A percentile compares a stretch with the other conserved stretches of the same genome.
Evolutionary conservation across 2,888 invertebrate species (phyloP).

Genomic region (Drosophila aldrichi): DNA sequence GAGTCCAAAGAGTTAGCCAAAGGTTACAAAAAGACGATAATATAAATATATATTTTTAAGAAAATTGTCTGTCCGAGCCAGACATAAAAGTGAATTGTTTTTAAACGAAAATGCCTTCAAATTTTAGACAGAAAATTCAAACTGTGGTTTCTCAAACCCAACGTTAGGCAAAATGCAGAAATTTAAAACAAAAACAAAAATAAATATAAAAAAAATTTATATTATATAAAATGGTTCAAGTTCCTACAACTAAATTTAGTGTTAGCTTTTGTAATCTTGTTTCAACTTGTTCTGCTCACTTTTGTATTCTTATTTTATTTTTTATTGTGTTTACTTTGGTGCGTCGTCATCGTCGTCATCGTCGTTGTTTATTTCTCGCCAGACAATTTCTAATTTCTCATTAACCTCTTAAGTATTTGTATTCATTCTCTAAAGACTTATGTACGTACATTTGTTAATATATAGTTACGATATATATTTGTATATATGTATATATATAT

Average conservation of each 20-base stretch:
- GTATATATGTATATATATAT: not conserved
- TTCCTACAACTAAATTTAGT: slow-evolving; percentile 6
- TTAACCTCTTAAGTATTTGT: slow-evolving; percentile 27
- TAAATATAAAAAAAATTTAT: slow-evolving; percentile 2
- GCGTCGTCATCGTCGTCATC: slow-evolving; percentile 7
- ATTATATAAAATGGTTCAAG: not conserved
- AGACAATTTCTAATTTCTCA: slow-evolving; percentile 21
- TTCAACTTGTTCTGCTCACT: not conserved
- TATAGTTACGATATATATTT: not conserved
- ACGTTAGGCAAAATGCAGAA: slow-evolving; percentile 9
- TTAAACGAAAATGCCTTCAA: slow-evolving; percentile 16
- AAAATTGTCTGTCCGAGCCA: slow-evolving; percentile 4
- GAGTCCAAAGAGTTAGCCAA: slow-evolving; percentile 36
- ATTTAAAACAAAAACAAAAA: slow-evolving; percentile 5
- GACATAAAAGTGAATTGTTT: not conserved
- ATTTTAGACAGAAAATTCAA: not conserved
- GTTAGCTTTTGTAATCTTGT: slow-evolving; percentile 1
- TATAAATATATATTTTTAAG: not conserved
- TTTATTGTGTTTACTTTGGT: slow-evolving; percentile 47
- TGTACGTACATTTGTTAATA: slow-evolving; percentile 12
- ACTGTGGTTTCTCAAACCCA: slow-evolving; percentile 36
- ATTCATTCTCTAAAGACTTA: slow-evolving; percentile 20
- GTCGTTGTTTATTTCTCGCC: slow-evolving; percentile 20
- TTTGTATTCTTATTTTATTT: not conserved
- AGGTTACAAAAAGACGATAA: not conserved